phyloP scores from a whole-genome alignment of 2,113 vertebrate genomes.

The Mola mola region DNA sequence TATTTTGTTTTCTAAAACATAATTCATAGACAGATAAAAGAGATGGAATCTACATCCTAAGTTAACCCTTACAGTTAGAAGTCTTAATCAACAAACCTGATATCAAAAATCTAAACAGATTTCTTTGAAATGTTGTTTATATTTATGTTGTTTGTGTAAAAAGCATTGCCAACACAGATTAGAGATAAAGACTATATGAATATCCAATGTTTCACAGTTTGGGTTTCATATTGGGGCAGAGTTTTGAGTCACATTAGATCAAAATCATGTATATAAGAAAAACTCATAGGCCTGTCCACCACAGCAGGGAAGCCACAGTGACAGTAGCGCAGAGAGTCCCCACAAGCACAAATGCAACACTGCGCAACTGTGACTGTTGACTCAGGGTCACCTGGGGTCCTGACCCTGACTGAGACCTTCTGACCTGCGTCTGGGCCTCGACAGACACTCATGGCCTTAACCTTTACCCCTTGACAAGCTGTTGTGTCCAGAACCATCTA shows the following conservation, averaged over 20 bases:
- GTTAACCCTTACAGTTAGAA: no score
- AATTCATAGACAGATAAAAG: no score
- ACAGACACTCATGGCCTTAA: slow-evolving; percentile 73
- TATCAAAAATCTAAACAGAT: no score
- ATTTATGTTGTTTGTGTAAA: neutral
- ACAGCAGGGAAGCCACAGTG: neutral
- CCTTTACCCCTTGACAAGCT: slow-evolving; percentile 83
- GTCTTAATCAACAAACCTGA: no score
- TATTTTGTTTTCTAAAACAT: no score
- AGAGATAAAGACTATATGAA: neutral
- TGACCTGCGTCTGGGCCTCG: slow-evolving; percentile 72
- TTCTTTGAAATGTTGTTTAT: neutral
- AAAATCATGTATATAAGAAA: neutral
- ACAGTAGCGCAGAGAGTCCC: slow-evolving; percentile 7
- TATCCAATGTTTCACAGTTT: neutral
- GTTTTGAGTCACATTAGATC: no score
- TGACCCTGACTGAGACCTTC: slow-evolving; percentile 77
- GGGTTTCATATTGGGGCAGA: no score
- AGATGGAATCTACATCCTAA: no score
- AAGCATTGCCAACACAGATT: neutral
- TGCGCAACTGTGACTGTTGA: slow-evolving; percentile 47
- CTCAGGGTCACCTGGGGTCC: slow-evolving; percentile 68
- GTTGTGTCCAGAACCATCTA: slow-evolving; percentile 65
- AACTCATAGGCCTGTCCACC: slow-evolving; percentile 1
- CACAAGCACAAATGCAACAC: slow-evolving; percentile 31